These are phyloP conservation scores for Sinhomidia bicolor DNA, from an alignment of 2,888 invertebrate species.

Conservation along the genomic window DNA sequence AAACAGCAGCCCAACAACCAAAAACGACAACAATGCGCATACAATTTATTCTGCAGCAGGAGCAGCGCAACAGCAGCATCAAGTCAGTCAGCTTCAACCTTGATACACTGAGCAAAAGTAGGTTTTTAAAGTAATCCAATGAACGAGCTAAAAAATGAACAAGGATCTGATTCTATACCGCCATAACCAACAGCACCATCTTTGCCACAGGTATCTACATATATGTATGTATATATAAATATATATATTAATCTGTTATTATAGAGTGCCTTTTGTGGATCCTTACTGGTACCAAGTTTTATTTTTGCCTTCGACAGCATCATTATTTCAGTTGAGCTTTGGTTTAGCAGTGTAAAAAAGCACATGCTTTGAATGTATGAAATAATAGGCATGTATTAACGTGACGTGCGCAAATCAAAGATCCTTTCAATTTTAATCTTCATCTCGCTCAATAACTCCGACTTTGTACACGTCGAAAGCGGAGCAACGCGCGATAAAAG, in stretches of 20 bases:
- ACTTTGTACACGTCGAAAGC: conserved; percentile 18
- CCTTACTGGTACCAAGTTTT: too few relatives aligned
- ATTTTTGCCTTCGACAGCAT: not conserved
- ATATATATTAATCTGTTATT: too few relatives aligned
- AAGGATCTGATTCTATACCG: conserved; percentile 57
- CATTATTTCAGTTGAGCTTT: not conserved
- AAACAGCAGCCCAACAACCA: conserved; percentile 19
- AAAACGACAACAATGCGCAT: conserved; percentile 33
- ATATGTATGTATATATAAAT: too few relatives aligned
- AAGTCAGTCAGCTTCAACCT: conserved; percentile 62
- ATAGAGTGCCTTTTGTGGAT: too few relatives aligned
- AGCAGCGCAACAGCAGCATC: too few relatives aligned
- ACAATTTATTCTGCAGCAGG: conserved; percentile 45
- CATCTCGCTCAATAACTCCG: not conserved
- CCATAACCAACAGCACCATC: not conserved
- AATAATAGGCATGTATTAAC: too few relatives aligned
- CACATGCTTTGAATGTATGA: not conserved
- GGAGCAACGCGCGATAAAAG: not conserved
- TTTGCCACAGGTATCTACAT: too few relatives aligned
- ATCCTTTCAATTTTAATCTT: not conserved
- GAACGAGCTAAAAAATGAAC: conserved; percentile 58
- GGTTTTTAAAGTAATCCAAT: conserved; percentile 75
- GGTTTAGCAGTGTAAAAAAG: not conserved
- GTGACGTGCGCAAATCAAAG: not conserved
- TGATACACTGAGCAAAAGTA: conserved; percentile 71